phyloP scores from a whole-genome alignment of 2,888 invertebrate genomes.

The Hirtodrosophila confusa region DNA sequence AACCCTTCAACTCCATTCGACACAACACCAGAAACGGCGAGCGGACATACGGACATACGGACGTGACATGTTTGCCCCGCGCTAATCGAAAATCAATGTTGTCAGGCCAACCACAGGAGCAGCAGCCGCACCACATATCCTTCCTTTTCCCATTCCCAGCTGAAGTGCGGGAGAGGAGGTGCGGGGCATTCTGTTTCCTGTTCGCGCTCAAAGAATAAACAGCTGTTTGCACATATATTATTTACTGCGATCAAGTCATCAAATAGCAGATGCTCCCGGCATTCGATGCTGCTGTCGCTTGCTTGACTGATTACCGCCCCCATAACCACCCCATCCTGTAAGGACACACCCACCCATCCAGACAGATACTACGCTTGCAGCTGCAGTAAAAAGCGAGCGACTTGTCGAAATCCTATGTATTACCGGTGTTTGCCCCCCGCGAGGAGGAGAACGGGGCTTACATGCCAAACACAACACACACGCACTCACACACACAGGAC shows the following conservation, averaged over 20 bases:
- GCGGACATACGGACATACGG: no score
- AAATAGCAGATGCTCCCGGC: constrained; percentile 57
- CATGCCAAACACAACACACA: neutral
- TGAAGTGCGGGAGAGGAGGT: neutral
- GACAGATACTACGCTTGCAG: constrained; percentile 15
- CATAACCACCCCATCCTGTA: neutral
- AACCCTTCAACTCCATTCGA: constrained; percentile 37
- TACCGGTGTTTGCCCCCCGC: constrained; percentile 29
- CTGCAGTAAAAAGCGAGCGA: constrained; percentile 20
- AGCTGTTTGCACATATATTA: constrained; percentile 67
- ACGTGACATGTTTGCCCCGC: constrained; percentile 52
- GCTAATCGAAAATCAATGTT: constrained; percentile 78
- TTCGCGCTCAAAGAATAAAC: constrained; percentile 57
- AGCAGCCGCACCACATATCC: constrained; percentile 8
- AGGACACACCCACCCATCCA: constrained; percentile 8
- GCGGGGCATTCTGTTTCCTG: constrained; percentile 31
- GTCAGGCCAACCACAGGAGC: constrained; percentile 44
- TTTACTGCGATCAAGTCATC: constrained; percentile 72
- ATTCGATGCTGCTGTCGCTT: constrained; percentile 41
- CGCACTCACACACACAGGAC: neutral
- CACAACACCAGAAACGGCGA: constrained; percentile 7
- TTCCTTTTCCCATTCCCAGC: neutral
- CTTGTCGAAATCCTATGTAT: constrained; percentile 45
- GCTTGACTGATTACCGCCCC: constrained; percentile 66
- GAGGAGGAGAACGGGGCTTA: neutral